Percentiles rank a stretch among this genome's conserved stretches.
These are phyloP conservation scores for Mamestra configurata DNA, from an alignment of 1,140 invertebrate species.

Conservation along the genomic window DNA sequence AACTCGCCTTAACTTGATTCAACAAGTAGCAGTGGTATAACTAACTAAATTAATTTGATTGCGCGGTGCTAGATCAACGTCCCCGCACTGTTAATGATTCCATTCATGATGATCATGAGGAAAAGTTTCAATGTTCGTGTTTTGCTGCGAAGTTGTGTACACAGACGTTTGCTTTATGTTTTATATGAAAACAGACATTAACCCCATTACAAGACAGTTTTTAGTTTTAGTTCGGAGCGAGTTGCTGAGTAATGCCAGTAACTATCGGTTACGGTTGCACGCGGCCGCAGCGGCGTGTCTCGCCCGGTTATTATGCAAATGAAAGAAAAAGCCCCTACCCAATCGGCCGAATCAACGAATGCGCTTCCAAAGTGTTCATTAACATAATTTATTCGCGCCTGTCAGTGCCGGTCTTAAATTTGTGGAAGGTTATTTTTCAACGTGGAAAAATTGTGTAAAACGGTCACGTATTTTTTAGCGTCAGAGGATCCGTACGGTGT, in stretches of 20 bases:
- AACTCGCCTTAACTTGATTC: constrained; percentile 48
- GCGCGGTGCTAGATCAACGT: constrained; percentile 4
- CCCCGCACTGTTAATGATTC: constrained; percentile 19
- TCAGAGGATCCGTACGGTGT: constrained; percentile 62
- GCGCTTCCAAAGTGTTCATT: constrained; percentile 85
- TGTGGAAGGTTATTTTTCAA: constrained; percentile 77
- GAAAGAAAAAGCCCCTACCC: constrained; percentile 68
- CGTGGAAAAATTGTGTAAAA: constrained; percentile 61
- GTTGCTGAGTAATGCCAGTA: constrained; percentile 44
- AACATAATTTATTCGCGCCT: constrained; percentile 86
- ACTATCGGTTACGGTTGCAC: constrained; percentile 51
- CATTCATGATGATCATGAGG: constrained; percentile 19
- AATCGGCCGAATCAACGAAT: constrained; percentile 81
- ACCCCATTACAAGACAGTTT: constrained; percentile 37
- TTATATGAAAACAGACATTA: constrained; percentile 32
- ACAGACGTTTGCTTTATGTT: constrained; percentile 11
- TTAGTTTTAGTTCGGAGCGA: constrained; percentile 25
- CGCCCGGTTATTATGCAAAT: constrained; percentile 78
- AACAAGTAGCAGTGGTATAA: constrained; percentile 43
- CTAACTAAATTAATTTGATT: constrained; percentile 35
- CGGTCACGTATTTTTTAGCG: constrained; percentile 73
- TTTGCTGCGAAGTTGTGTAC: constrained; percentile 3
- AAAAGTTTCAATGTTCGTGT: constrained; percentile 30
- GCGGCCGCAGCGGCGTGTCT: constrained; percentile 22
- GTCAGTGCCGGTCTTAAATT: constrained; percentile 84